phyloP scores from a whole-genome alignment of 2,113 vertebrate genomes.

The Coptodon bakossiorum region DNA sequence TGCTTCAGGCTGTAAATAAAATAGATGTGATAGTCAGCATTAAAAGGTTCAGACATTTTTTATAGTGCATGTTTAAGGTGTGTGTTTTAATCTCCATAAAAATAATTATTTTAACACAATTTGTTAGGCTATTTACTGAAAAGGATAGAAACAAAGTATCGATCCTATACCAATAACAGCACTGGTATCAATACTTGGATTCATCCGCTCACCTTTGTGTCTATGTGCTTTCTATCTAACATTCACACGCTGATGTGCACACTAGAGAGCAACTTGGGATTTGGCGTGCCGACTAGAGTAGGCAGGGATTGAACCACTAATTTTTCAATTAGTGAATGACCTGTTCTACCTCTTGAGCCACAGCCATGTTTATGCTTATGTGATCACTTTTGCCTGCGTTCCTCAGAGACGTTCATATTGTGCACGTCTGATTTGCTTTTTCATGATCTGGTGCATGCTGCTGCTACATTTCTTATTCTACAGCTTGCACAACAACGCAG shows the following conservation, averaged over 20 bases:
- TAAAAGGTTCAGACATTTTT: not conserved
- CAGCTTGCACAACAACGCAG: not conserved
- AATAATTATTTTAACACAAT: not conserved
- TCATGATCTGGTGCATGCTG: not conserved
- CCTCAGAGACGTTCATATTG: not conserved
- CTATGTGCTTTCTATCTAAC: not conserved
- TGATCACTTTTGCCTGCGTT: not conserved
- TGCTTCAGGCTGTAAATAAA: not conserved
- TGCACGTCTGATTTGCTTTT: not conserved
- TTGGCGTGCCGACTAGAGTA: accelerated
- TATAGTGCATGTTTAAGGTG: not conserved
- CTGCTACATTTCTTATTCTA: not conserved
- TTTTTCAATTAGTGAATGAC: not conserved
- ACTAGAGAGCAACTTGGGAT: not conserved
- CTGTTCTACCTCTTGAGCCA: not conserved
- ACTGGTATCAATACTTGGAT: not conserved
- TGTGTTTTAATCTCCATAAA: not conserved
- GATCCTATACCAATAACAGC: not conserved
- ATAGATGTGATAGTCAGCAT: not conserved
- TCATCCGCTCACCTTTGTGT: not conserved
- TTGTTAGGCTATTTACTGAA: not conserved
- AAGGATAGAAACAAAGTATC: not conserved
- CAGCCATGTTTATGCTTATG: not conserved
- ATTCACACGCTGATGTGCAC: not conserved
- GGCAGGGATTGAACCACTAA: not conserved